These are phyloP conservation scores for Drosophila paracracens DNA, from an alignment of 2,888 invertebrate species.

Conservation along the genomic window DNA sequence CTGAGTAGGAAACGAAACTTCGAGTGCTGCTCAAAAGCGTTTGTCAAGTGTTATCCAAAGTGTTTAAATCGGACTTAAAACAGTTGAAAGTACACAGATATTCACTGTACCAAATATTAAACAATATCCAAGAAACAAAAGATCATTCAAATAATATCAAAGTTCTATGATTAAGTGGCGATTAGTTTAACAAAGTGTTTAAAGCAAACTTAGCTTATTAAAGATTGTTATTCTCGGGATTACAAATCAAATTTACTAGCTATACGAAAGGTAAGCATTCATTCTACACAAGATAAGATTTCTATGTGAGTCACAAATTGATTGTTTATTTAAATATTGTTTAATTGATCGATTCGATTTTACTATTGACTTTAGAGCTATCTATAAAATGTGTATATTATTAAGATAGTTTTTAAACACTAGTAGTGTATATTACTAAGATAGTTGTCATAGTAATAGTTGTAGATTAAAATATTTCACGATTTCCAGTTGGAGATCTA, in stretches of 20 bases:
- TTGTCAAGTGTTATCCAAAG: conserved; percentile 37
- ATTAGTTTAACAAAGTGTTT: conserved; percentile 11
- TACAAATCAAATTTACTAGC: conserved; percentile 30
- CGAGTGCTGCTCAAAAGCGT: conserved; percentile 26
- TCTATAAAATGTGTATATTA: background rate
- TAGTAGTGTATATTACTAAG: background rate
- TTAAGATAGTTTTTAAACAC: background rate
- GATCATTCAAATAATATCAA: background rate
- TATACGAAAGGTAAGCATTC: conserved; percentile 33
- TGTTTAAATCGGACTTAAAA: conserved; percentile 20
- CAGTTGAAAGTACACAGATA: background rate
- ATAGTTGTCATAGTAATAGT: background rate
- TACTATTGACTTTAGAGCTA: background rate
- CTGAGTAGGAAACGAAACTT: conserved; percentile 25
- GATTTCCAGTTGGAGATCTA: background rate
- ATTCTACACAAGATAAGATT: conserved; percentile 4
- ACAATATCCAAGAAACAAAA: conserved; percentile 4
- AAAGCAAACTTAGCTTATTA: background rate
- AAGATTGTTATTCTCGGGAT: conserved; percentile 22
- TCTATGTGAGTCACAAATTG: conserved; percentile 26
- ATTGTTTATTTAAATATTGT: conserved; percentile 13
- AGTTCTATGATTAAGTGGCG: background rate
- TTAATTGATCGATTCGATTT: conserved; percentile 36
- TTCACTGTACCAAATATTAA: background rate
- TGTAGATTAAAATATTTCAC: background rate